Conservation (phyloP, 2,113 vertebrate species). For the Poeciliopsis retropinna region DNA sequence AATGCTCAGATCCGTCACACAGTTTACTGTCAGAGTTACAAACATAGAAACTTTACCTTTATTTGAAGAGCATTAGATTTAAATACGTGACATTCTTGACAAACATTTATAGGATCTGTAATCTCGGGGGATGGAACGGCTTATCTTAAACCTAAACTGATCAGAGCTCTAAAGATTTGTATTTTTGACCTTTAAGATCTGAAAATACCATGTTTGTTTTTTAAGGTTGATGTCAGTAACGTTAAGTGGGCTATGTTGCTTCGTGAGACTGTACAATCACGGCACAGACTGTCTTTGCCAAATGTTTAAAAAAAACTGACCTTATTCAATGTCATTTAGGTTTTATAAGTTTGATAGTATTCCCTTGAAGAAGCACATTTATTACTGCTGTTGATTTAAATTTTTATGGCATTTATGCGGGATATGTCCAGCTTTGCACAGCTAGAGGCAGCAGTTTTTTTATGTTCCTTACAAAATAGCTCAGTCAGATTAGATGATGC, state of each 20-base stretch:
- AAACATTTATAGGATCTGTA: neutral
- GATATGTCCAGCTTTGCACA: no score
- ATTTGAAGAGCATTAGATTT: neutral
- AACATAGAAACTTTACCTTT: neutral
- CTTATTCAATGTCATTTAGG: neutral
- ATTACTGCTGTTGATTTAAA: no score
- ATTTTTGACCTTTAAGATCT: neutral
- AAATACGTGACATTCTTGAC: neutral
- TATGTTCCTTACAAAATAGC: no score
- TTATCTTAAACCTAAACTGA: neutral
- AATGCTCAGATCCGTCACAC: no score
- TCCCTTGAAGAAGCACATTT: no score
- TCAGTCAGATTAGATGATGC: no score
- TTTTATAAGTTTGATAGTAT: neutral
- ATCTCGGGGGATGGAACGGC: neutral
- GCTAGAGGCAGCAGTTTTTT: no score
- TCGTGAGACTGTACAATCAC: neutral
- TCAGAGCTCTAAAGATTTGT: neutral
- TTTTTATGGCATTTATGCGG: no score
- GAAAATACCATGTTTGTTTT: neutral
- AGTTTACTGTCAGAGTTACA: no score
- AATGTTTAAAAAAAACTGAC: neutral
- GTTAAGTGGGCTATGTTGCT: neutral
- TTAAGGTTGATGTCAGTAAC: neutral
- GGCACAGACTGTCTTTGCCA: neutral